Evolutionary conservation across 37 sponge, comb jelly and placozoan genomes (phyloP), one percentile per base, ranked within the genome.

Genomic region (Petrosia ficiformis): DNA sequence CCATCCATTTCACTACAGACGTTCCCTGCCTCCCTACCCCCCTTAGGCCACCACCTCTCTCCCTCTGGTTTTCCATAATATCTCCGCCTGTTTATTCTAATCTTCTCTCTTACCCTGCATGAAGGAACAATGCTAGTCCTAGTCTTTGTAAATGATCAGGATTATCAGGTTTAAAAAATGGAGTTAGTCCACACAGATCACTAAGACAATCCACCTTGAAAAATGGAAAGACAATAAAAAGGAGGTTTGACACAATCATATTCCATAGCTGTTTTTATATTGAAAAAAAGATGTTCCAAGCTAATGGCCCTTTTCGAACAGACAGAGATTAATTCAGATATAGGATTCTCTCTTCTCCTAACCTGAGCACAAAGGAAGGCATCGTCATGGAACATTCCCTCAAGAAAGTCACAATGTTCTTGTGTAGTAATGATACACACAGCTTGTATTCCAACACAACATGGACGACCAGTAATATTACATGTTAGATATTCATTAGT

Each of bases 121-220:
- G 92, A 25, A 91, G 68, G 48, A 86, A 91, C n/a, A 87, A 64
- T 34, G 92, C 72, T 10, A 83, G 44, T 78, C 88, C 87, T 19
- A 94, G 68, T 56, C 97, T 72, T 75, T 97, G 93, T 68, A 93
- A 61, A 66, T 97, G 97, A 41, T 97, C 92, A 1, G 97, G 97
- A 30, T 71, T 41, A 59, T 90, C 79, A 61, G 54, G 32, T 10
- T 73, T 58, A 10, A 58, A 25, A 67, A 97, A 97, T 21, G 81
- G 80, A 0, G 85, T 65, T 65, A 97, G 66, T 19, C 97, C 97
- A 83, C 97, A 97, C 4, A 85, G 63, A 63, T 72, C 84, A 70
- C 69, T 78, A 52, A 97, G 30, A 70, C 97, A 97, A 74, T 94
- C 82, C 48, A 97, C 94, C 95, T 97, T 42, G 1, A n/a, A n/a